Conservation (phyloP, 2,888 invertebrate genomes). For the Sesia bembeciformis region DNA sequence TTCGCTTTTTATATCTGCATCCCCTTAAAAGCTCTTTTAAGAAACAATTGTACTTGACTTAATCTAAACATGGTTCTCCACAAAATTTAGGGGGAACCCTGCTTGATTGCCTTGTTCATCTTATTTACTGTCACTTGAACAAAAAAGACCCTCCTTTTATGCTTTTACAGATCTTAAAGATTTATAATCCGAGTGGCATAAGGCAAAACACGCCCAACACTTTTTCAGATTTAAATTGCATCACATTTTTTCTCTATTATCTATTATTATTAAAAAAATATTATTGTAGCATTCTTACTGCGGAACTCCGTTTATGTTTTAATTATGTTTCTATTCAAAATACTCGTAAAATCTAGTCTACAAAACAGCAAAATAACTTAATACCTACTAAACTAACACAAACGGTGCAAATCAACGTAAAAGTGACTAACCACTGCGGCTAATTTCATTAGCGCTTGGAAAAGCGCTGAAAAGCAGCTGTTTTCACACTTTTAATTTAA, state of each 20-base stretch:
- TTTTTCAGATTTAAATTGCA: too few species aligned
- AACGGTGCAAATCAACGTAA: not conserved
- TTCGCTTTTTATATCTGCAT: too few species aligned
- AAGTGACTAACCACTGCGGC: not conserved
- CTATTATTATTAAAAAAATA: too few species aligned
- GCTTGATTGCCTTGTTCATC: slow-evolving; percentile 14
- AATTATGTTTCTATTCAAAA: too few species aligned
- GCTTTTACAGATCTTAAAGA: not conserved
- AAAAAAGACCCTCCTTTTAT: not conserved
- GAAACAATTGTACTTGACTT: slow-evolving; percentile 24
- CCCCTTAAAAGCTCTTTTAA: slow-evolving; percentile 8
- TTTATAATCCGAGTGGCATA: not conserved
- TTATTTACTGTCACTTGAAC: slow-evolving; percentile 1
- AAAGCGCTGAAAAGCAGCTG: too few species aligned
- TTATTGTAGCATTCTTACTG: too few species aligned
- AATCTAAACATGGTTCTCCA: slow-evolving; percentile 21
- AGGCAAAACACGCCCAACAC: not conserved
- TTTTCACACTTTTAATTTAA: too few species aligned
- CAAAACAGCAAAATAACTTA: too few species aligned
- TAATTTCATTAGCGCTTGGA: not conserved
- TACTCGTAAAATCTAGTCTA: too few species aligned
- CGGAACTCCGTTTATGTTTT: too few species aligned
- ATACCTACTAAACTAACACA: not conserved
- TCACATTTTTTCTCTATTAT: too few species aligned
- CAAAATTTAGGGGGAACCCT: slow-evolving; percentile 15